Evolutionary conservation across 2,113 vertebrate genomes (phyloP), one percentile per base, ranked within the genome.

Genomic region (Trachemys scripta): DNA sequence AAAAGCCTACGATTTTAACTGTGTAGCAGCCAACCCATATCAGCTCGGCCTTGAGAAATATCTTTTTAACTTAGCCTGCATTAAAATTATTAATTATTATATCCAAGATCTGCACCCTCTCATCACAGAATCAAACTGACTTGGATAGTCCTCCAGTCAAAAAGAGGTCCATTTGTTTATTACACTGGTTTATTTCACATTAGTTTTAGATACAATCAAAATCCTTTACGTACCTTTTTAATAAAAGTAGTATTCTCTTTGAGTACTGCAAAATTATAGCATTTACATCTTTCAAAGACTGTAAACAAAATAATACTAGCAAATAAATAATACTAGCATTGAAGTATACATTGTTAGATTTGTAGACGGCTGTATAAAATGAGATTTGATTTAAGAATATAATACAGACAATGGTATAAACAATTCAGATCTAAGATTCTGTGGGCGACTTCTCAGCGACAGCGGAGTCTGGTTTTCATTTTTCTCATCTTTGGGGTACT

Each of bases 171-270:
- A 85, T 88, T 94, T 82, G 53, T 88, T 98, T 96, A 93, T 98
- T 98, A 97, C 97, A 96, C 89, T 91, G 80, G 10, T 98, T 98
- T 98, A 98, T 97, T 98, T 98, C 97, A 98, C 97, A 47, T 95
- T 97, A 90, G 96, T 88, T 98, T 97, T 88, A 89, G 92, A 94
- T 98, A 98, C 98, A 98, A 96, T 97, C 96, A 96, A 97, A 97
- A 97, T 97, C 95, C 94, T 98, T 89, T 93, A 97, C 86, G 94
- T 97, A 96, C 96, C 97, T 98, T 96, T 97, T 94, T 96, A 97
- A 97, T 98, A 97, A 97, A 98, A 98, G 97, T 97, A 97, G 95
- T 96, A 79, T 95, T 96, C 88, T 97, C 95, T 94, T 87, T 75
- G 95, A 98, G 90, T 97, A 97, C 97, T 97, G 97, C 94, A 95